phyloP scores from a whole-genome alignment of 2,113 vertebrate species.

The Vulpes vulpes region DNA sequence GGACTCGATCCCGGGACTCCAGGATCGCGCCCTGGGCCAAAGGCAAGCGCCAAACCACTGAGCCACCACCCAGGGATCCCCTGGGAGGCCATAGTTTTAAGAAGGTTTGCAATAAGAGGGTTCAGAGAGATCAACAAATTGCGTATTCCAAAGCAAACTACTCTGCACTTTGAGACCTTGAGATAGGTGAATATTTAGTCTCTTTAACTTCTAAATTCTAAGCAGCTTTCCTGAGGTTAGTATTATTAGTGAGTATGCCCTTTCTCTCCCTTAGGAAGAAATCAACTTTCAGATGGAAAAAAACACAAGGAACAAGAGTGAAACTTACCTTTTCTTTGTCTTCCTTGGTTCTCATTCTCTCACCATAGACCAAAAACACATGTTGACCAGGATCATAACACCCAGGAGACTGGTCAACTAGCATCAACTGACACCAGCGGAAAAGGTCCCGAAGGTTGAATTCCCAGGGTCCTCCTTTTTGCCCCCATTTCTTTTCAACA shows the following conservation, averaged over 20 bases:
- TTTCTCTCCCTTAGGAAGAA: neutral
- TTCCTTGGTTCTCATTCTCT: constrained; percentile 94
- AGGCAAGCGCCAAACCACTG: no score
- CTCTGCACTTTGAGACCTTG: neutral
- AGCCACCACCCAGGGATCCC: no score
- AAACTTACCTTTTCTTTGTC: constrained; percentile 93
- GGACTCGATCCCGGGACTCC: no score
- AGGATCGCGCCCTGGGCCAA: no score
- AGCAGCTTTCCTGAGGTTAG: neutral
- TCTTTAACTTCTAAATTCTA: neutral
- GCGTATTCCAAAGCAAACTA: neutral
- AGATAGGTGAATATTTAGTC: neutral
- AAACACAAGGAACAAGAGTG: neutral
- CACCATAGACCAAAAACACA: constrained; percentile 94
- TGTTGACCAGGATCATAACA: constrained; percentile 96
- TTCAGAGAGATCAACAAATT: neutral
- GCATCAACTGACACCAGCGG: constrained; percentile 99
- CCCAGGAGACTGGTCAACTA: constrained; percentile 95
- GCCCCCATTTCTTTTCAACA: constrained; percentile 95
- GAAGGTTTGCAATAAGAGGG: neutral
- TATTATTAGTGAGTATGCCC: neutral
- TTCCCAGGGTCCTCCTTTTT: constrained; percentile 98
- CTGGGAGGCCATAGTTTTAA: neutral
- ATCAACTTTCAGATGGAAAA: neutral
- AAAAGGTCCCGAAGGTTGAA: constrained; percentile 98